Conservation (phyloP, 64 coral and sea anemone species). For the Pocillopora verrucosa region DNA sequence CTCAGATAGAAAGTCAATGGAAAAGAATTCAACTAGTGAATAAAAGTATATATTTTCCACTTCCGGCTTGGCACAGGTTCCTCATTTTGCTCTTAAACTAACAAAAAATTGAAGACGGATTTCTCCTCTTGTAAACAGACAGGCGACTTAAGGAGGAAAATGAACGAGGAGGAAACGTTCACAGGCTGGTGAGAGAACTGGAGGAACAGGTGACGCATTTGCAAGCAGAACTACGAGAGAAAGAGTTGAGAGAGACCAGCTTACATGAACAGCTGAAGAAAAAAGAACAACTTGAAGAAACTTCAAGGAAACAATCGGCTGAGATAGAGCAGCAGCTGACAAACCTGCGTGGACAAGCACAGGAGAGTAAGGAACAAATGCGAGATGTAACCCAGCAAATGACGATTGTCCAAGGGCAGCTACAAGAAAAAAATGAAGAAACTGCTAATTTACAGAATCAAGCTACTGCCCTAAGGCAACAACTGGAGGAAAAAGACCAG, state of each 20-base stretch:
- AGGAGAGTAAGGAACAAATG: too few relatives aligned
- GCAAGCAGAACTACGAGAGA: too few relatives aligned
- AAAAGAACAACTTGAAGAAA: not conserved
- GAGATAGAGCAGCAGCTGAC: too few relatives aligned
- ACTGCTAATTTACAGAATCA: not conserved
- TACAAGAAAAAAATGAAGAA: not conserved
- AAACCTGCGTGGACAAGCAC: not conserved
- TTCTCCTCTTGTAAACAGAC: too few relatives aligned
- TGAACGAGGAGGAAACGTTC: not conserved
- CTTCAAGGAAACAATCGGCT: too few relatives aligned
- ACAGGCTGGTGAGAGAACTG: slow-evolving; percentile 19
- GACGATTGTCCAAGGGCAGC: not conserved
- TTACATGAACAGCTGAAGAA: not conserved
- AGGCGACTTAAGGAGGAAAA: not conserved
- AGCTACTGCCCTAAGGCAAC: too few relatives aligned
- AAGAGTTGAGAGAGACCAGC: too few relatives aligned
- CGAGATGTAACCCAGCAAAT: not conserved
- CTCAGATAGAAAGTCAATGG: not conserved
- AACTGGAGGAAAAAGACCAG: not conserved
- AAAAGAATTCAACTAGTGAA: too few relatives aligned
- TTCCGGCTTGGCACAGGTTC: too few relatives aligned
- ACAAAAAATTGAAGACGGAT: too few relatives aligned
- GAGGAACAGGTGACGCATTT: not conserved
- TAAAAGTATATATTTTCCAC: too few relatives aligned
- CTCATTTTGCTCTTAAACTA: too few relatives aligned